A percentile compares a stretch with the other conserved stretches of the same genome.
These are phyloP conservation scores for Tetanocera ferruginea DNA, from an alignment of 2,888 invertebrate genomes.

Conservation along the genomic window DNA sequence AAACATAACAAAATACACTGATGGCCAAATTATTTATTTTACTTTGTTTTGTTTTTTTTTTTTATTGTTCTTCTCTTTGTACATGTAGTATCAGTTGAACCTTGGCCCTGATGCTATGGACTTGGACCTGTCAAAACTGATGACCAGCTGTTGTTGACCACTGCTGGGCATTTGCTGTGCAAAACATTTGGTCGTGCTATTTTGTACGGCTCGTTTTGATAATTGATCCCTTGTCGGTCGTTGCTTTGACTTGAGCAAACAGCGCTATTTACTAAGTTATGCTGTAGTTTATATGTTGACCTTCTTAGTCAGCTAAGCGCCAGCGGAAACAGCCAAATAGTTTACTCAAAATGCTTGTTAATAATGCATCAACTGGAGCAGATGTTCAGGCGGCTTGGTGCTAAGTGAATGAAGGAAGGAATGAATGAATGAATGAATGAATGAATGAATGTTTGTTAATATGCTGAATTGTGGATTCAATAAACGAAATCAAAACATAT, in stretches of 20 bases:
- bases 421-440: not conserved
- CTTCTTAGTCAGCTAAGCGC: no score
- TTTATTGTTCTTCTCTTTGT: no score
- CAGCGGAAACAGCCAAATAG: no score
- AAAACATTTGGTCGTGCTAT: not conserved
- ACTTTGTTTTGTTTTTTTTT: not conserved
- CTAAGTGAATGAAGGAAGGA: not conserved
- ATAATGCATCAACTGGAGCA: not conserved
- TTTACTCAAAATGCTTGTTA: no score
- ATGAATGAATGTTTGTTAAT: not conserved
- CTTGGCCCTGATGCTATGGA: no score
- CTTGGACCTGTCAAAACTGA: no score
- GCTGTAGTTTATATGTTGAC: no score
- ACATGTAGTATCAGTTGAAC: no score
- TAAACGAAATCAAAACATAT: not conserved
- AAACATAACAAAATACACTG: not conserved
- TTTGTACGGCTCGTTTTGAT: not conserved
- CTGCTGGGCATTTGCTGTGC: no score
- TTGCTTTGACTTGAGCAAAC: not conserved
- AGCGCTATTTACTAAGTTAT: no score
- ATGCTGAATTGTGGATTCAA: not conserved
- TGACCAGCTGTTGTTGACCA: no score
- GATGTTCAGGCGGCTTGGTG: not conserved
- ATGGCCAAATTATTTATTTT: not conserved
- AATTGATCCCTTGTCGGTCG: not conserved